Base-by-base conservation (phyloP, 2,888 invertebrate genomes). In the Mermis nigrescens region DNA sequence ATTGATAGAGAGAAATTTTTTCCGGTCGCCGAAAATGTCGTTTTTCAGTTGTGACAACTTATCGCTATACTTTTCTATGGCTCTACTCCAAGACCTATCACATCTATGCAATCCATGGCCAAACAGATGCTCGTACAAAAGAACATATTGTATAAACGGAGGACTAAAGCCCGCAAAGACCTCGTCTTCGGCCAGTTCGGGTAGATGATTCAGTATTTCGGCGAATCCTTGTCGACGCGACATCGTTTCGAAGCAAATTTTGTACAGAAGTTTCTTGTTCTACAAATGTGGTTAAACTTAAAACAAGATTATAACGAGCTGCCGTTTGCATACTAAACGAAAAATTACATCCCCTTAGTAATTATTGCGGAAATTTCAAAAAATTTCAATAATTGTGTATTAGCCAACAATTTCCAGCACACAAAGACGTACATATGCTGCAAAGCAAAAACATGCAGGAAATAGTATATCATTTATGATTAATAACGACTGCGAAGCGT, bases 181-280 rank as follows among this genome's bases (percentile, higher is more conserved):
- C 7, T 29, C 31, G 15, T 53, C 12, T 12, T 53, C 31, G 28
- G 29, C 29, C 31, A 53, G 12, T 15, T 27, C 15, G 15, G 54
- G 31, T 29, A 27, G 3, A 15, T 29, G 7, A 4, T 12, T 7
- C 7, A 31, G 15, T 12, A 53, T 53, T 15, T 53, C 12, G 12
- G 7, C 29, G 31, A 53, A 24, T 19, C 7, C 31, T 29, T 4
- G 12, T 7, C 31, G 27, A 3, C 31, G 28, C 7, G 27, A 29
- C 54, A 53, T 27, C 4, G 54, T 53, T 22, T 53, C 54, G 15
- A 53, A 15, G 24, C 54, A 53, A 15, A 53, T 4, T 53, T 53
- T 53, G 31, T 53, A 53, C 54, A 53, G 24, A 12, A 29, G 7
- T 53, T 53, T 53, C 54, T 53, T 53, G 54, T 53, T 53, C 54